Evolutionary conservation across 2,888 invertebrate genomes (phyloP).

Genomic region (Carcina quercana): DNA sequence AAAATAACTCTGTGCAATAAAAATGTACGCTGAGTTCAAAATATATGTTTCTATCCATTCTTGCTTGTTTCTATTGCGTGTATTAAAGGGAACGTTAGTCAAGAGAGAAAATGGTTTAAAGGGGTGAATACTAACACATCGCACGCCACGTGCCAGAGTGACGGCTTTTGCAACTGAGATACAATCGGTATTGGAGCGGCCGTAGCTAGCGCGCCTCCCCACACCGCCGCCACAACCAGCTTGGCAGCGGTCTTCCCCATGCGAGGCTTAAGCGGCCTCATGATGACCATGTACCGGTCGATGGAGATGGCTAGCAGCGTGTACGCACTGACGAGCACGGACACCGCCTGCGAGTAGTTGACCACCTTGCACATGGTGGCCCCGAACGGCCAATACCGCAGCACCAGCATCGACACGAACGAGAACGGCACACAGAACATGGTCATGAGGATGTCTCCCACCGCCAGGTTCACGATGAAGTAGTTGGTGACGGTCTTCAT

Average conservation of each 20-base stretch:
- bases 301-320: slow-evolving; percentile 93
- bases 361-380: slow-evolving; percentile 86
- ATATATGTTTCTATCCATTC: too few relatives aligned
- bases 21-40: too few relatives aligned
- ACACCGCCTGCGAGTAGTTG: slow-evolving; percentile 87
- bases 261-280: slow-evolving; percentile 89
- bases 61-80: too few relatives aligned
- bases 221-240: slow-evolving; percentile 80
- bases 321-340: slow-evolving; percentile 90
- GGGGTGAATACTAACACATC: slow-evolving; percentile 76
- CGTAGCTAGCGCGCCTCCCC: slow-evolving; percentile 84
- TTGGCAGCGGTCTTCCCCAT: slow-evolving; percentile 82
- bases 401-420: slow-evolving; percentile 84
- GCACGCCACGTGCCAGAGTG: slow-evolving; percentile 76
- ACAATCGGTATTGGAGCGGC: slow-evolving; percentile 88
- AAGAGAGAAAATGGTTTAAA: too few relatives aligned
- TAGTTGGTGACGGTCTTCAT: slow-evolving; percentile 96
- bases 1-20: too few relatives aligned
- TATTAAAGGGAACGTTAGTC: too few relatives aligned
- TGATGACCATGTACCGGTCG: slow-evolving; percentile 92
- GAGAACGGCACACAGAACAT: slow-evolving; percentile 94
- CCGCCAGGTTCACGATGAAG: slow-evolving; percentile 91
- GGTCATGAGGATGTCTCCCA: slow-evolving; percentile 93
- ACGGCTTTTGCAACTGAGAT: slow-evolving; percentile 79
- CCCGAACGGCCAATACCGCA: slow-evolving; percentile 94